Percentiles rank a stretch among this genome's conserved stretches.
These are phyloP conservation scores for Tympanoctomys barrerae DNA, from an alignment of 2,797 vertebrate genomes.

Conservation along the genomic window DNA sequence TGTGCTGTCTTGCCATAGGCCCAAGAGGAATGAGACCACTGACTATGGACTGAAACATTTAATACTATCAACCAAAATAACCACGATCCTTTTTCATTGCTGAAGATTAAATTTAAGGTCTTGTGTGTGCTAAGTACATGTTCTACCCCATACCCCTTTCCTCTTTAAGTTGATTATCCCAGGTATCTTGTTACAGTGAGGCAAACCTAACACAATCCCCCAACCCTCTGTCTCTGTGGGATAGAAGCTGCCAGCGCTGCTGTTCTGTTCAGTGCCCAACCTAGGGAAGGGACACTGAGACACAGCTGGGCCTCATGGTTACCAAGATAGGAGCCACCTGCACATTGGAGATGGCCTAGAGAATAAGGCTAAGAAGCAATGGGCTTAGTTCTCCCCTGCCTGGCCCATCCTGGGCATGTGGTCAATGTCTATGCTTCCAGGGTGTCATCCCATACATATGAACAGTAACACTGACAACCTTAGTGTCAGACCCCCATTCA, in stretches of 20 bases:
- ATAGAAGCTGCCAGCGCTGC: background rate
- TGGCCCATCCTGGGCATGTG: background rate
- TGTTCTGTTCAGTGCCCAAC: no score
- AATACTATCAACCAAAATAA: background rate
- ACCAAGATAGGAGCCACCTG: background rate
- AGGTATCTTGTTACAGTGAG: background rate
- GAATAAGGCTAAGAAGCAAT: background rate
- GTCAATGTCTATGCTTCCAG: background rate
- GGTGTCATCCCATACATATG: background rate
- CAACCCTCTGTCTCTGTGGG: background rate
- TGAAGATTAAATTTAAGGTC: background rate
- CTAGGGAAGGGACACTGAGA: background rate
- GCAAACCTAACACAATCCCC: background rate
- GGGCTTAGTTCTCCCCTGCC: background rate
- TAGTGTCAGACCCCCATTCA: accelerated
- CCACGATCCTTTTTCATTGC: background rate
- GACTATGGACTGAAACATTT: background rate
- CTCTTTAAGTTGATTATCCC: background rate
- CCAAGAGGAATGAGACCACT: background rate
- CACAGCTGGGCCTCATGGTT: accelerated
- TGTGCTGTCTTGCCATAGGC: background rate
- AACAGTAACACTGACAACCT: background rate
- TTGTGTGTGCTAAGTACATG: background rate
- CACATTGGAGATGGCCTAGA: background rate
- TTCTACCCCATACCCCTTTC: background rate